Evolutionary conservation across 2,113 vertebrate genomes (phyloP), one percentile per base, ranked within the genome.

Genomic region (Varanus komodoensis): DNA sequence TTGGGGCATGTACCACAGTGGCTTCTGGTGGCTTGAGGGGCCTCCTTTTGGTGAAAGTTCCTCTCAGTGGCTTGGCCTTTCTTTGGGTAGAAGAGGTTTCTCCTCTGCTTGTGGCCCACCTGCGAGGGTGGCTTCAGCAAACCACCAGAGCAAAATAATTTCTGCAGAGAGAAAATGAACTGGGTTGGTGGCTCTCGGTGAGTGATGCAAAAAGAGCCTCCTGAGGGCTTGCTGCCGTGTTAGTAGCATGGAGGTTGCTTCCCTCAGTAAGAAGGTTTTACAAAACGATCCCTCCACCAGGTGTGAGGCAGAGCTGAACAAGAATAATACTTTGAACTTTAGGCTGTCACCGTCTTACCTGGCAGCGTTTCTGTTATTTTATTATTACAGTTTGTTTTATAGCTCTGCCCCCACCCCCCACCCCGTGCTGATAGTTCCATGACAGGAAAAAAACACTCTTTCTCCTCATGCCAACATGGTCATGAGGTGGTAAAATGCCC

Each of bases 141-240:
- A 23, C 64, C 17, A 34, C 25, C 2, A 8, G 57, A 7, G 61
- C 38, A 8, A 11, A 1, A 38, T 67, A 44, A 50, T 81, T 67
- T 71, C n/a, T 69, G 4, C 0, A 8, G 80, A 68, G 84, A 74
- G 8, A 93, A 92, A 84, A 99, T 99, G 98, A 99, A 99, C 61
- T 99, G 98, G 98, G 97, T 98, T 0, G 98, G 98, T 0, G 98
- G 98, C 52, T 97, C 97, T 69, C 96, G 98, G 98, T 98, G 95
- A 97, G 97, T 96, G 29, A 89, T 84, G 34, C 74, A 19, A 23
- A 32, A 73, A 34, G 89, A 32, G 12, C 17, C 1, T 74, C 34
- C 32, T 11, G 44, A 6, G 57, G 73, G 54, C 44, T 14, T 29
- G 21, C 27, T 11, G 50, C 0, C 71, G 61, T 3, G 38, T 44